A percentile compares a stretch with the other conserved stretches of the same genome.
Evolutionary conservation across 2,113 vertebrate species (phyloP).

Genomic region (Lonchura striata): DNA sequence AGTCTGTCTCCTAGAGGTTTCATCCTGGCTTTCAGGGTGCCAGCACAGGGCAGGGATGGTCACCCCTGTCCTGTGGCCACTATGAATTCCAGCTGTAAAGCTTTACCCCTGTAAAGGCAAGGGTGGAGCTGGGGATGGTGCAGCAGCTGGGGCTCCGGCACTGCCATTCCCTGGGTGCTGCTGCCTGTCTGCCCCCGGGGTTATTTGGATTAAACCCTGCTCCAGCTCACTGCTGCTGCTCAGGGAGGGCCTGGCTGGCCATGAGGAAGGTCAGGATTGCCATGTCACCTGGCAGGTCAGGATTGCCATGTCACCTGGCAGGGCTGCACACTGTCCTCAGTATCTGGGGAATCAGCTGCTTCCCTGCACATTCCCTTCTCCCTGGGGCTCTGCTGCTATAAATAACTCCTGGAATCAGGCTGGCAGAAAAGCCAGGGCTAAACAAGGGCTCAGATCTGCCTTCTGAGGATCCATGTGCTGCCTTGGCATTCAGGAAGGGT

Average conservation of each 20-base stretch:
- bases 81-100: neutral
- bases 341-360: neutral
- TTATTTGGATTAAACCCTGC: neutral
- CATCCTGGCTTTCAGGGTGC: neutral
- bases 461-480: neutral
- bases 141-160: accelerated
- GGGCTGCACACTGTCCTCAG: accelerated
- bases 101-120: neutral
- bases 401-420: neutral
- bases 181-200: neutral
- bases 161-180: accelerated
- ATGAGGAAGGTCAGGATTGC: neutral
- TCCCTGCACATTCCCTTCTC: neutral
- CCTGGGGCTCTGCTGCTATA: neutral
- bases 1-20: neutral
- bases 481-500: neutral
- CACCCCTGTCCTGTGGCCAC: neutral
- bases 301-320: neutral
- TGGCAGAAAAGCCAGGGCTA: neutral
- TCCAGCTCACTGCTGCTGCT: neutral
- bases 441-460: neutral
- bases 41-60: neutral
- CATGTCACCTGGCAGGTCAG: neutral
- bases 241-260: neutral
- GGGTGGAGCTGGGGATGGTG: neutral